Evolutionary conservation across 2,888 invertebrate genomes (phyloP), one percentile per base, ranked within the genome.

Genomic region (Diaprepes abbreviatus): DNA sequence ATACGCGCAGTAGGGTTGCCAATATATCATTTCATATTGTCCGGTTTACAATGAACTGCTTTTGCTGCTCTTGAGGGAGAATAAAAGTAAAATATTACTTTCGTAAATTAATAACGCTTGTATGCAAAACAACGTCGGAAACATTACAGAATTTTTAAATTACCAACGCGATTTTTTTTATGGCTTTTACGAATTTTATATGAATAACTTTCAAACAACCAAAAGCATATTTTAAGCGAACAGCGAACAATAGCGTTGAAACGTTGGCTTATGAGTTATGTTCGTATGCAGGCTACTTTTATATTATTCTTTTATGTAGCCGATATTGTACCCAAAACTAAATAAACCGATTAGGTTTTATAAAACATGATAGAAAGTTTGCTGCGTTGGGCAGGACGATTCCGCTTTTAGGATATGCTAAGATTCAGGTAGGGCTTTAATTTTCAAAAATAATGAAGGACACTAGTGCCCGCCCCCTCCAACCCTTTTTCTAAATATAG

Each of bases 81-180:
- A 70, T 73, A 70, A 70, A 73, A 73, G 67, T 59, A 72, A 69
- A 73, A 72, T 70, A 71, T 70, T 71, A 62, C 69, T 64, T 72
- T 66, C 55, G 64, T 70, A 65, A 64, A 70, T 70, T 70, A 70
- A 70, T 65, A 70, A 64, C 43, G 43, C 38, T 57, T 63, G 59
- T 60, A 70, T 67, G 57, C 59, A 58, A 55, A 63, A 73, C 70
- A 67, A 70, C 67, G 68, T 55, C 54, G 64, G 68, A 69, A 54
- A 58, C 40, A 58, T 43, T 58, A 28, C 40, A 43, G 31, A 10
- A 43, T 31, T 19, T 58, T 58, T 58, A 38, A 55, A 38, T 36
- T 55, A 55, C 38, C 1, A 21, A 9, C 19, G 9, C 19, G 21
- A 16, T 4, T 43, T 58, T 50, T 57, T 35, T 57, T 48, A 65